Percentiles rank a stretch among this genome's conserved stretches.
Evolutionary conservation across 2,113 vertebrate genomes (phyloP).

Genomic region (Poicephalus meyeri): DNA sequence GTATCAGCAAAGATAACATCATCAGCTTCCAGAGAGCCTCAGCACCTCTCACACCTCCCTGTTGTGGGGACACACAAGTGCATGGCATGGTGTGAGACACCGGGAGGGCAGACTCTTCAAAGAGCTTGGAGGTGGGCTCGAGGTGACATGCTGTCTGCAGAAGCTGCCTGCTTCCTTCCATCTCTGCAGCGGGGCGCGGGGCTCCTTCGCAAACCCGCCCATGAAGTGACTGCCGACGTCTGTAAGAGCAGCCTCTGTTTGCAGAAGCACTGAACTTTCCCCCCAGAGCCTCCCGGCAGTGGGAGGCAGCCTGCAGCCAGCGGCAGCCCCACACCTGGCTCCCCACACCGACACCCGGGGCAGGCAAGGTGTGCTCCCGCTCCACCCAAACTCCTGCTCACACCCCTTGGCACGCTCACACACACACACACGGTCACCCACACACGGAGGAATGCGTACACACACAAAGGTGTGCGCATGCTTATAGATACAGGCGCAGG

Average conservation of each 20-base stretch:
- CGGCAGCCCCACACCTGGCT: background rate
- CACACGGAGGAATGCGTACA: background rate
- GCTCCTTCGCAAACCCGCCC: background rate
- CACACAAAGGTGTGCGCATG: background rate
- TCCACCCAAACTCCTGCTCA: background rate
- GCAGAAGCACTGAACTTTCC: background rate
- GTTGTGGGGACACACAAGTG: background rate
- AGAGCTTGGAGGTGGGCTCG: background rate
- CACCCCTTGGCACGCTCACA: background rate
- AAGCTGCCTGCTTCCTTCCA: background rate
- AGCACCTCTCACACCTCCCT: background rate
- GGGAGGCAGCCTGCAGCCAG: background rate
- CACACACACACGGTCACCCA: background rate
- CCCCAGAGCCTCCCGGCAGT: background rate
- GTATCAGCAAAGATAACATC: background rate
- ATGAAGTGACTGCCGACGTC: background rate
- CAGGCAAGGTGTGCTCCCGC: background rate
- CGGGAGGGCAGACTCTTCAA: background rate
- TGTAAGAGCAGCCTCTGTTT: constrained; percentile 41
- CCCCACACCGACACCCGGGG: background rate
- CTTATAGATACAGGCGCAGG: rapidly evolving
- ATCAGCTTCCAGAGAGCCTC: background rate
- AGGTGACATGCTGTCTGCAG: background rate
- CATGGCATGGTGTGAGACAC: rapidly evolving
- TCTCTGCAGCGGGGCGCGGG: background rate